Evolutionary conservation across 2,888 invertebrate genomes (phyloP).

Genomic region (Orthosia incerta): DNA sequence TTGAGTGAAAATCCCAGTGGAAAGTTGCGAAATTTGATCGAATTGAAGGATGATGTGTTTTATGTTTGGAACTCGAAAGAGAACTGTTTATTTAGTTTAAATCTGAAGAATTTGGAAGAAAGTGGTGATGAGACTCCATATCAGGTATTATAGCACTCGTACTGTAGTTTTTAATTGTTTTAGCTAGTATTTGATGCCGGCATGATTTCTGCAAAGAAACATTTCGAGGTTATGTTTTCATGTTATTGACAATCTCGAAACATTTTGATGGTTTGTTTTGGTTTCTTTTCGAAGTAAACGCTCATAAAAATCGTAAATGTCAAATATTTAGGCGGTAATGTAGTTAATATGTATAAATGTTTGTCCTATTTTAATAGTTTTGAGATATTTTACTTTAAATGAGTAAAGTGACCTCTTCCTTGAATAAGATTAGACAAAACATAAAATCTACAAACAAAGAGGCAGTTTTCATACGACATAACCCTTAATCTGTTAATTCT

Average conservation of each 20-base stretch:
- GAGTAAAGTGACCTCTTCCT: neutral
- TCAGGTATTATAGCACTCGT: slow-evolving; percentile 87
- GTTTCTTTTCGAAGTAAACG: neutral
- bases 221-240: slow-evolving; percentile 68
- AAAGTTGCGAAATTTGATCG: slow-evolving; percentile 92
- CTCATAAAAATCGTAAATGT: neutral
- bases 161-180: slow-evolving; percentile 21
- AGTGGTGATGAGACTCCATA: slow-evolving; percentile 89
- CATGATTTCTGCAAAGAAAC: slow-evolving; percentile 71
- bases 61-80: slow-evolving; percentile 93
- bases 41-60: slow-evolving; percentile 92
- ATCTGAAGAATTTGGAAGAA: slow-evolving; percentile 89
- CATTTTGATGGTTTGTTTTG: slow-evolving; percentile 8
- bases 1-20: slow-evolving; percentile 88
- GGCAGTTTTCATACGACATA: neutral
- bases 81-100: slow-evolving; percentile 92
- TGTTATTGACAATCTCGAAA: slow-evolving; percentile 38
- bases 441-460: neutral
- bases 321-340: neutral
- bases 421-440: neutral
- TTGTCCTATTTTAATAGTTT: neutral
- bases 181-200: slow-evolving; percentile 46
- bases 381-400: neutral
- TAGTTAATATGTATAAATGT: neutral
- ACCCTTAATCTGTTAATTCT: neutral